Evolutionary conservation across 2,797 vertebrate species (phyloP), one percentile per base, ranked within the genome.

Genomic region (Mycteria americana): DNA sequence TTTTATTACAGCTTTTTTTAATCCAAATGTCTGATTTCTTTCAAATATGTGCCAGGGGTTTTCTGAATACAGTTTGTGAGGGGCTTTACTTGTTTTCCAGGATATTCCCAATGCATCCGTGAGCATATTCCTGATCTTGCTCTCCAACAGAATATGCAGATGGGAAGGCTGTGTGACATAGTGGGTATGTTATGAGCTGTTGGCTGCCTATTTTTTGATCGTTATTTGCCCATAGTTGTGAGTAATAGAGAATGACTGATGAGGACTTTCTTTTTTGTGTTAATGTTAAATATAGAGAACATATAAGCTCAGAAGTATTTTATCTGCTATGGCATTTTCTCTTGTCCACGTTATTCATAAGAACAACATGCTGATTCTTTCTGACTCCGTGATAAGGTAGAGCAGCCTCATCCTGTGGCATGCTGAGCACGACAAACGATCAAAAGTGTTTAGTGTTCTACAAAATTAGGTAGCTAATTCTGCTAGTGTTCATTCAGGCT

Each of bases 161-260:
- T 99, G 96, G 98, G 98, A 85, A 98, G 99, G 86, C 97, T 99
- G 63, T 99, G 98, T 97, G 99, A 99, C 77, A 98, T 99, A 77
- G 97, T 97, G 98, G 98, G 98, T 99, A 97, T 6, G 93, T 95
- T 76, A 70, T 39, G 53, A 68, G 75, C 76, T 70, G 88, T 33
- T 78, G 77, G 51, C 88, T 89, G 62, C 62, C 77, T 81, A 0
- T 6, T 41, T 68, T 54, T 19, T 7, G 6, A 45, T 85, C 16
- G 1, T 73, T 68, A 25, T 87, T 62, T 46, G 39, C 78, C 57
- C 46, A 0, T 22, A 79, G 51, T 43, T 84, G 72, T n/a, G 25
- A 75, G 14, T 51, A 28, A 73, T 18, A 68, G 10, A 25, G 28
- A 94, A 59, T 25, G n/a, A 13, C 43, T 7, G 3, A 30, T 39